A percentile compares a stretch with the other conserved stretches of the same genome.
phyloP scores from a whole-genome alignment of 2,888 invertebrate genomes.

The Eilema caniola region DNA sequence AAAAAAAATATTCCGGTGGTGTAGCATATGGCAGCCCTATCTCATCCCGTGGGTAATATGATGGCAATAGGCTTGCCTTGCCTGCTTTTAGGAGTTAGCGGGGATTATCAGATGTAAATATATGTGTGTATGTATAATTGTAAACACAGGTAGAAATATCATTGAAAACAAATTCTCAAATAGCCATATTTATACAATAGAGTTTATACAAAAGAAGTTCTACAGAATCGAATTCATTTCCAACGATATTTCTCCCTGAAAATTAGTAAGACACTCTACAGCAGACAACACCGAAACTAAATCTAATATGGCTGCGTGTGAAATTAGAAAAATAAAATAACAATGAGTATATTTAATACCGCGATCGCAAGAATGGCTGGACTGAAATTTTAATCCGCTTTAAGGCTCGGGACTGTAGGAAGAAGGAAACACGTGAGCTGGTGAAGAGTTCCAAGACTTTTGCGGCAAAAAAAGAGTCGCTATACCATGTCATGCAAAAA shows the following conservation, averaged over 20 bases:
- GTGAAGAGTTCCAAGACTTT: too few species aligned
- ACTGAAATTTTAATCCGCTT: neutral
- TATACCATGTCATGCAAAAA: too few species aligned
- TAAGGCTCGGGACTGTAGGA: too few species aligned
- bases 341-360: slow-evolving; percentile 70
- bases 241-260: slow-evolving; percentile 10
- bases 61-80: too few species aligned
- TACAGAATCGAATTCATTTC: slow-evolving; percentile 9
- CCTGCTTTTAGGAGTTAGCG: too few species aligned
- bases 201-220: slow-evolving; percentile 15
- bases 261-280: slow-evolving; percentile 8
- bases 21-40: too few species aligned
- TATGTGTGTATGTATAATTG: too few species aligned
- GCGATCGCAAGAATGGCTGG: neutral
- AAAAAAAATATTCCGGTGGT: too few species aligned
- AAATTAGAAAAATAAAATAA: slow-evolving; percentile 60
- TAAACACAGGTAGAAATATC: neutral
- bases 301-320: slow-evolving; percentile 80
- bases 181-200: slow-evolving; percentile 15
- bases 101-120: too few species aligned
- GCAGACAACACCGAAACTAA: slow-evolving; percentile 46
- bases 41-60: too few species aligned
- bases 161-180: slow-evolving; percentile 4
- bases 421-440: too few species aligned
- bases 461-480: too few species aligned